Base-by-base conservation (phyloP, 2,797 vertebrate genomes). In the Pangasius sanitwongsei region DNA sequence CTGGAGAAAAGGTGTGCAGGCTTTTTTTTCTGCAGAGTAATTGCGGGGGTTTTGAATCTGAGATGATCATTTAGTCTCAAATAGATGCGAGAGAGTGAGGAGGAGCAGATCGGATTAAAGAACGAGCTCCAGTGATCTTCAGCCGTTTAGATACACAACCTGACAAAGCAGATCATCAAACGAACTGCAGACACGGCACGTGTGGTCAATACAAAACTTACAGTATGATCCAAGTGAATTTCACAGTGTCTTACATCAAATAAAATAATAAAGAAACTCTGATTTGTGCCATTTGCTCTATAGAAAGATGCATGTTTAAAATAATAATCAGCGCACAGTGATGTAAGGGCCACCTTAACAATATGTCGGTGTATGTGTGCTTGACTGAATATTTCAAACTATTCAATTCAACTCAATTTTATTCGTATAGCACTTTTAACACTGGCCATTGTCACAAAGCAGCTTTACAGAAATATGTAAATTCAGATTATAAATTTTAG, bases 41-140 rank as follows among this genome's bases (percentile, higher is more conserved):
- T 88, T 89, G 88, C 85, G 85, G 75, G 85, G 82, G n/a, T 34
- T 83, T 87, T 87, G 87, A 59, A 88, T 59, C 57, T 88, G 70
- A 90, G 90, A 85, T 34, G 77, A 80, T 80, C 23, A 81, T 81
- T 23, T 34, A 57, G 20, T 57, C 53, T 57, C 28, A 80, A 31
- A 31, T 88, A 90, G 88, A 86, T 88, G 91, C 86, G 83, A 86
- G 83, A 82, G 85, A 85, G 80, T 85, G 87, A 88, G 87, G 72
- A 90, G 41, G 93, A 94, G 92, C 86, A 87, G 92, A 87, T 89
- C 87, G 91, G 93, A 95, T 95, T 94, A 94, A 89, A 67, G 90
- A 94, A 95, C 95, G 95, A 94, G 91, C 91, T 81, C 83, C 86
- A 90, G 91, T 82, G 86, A 91, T 82, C 89, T 44, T n/a, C 81